phyloP scores from a whole-genome alignment of 2,888 invertebrate species.

The Rotaria macrura region DNA sequence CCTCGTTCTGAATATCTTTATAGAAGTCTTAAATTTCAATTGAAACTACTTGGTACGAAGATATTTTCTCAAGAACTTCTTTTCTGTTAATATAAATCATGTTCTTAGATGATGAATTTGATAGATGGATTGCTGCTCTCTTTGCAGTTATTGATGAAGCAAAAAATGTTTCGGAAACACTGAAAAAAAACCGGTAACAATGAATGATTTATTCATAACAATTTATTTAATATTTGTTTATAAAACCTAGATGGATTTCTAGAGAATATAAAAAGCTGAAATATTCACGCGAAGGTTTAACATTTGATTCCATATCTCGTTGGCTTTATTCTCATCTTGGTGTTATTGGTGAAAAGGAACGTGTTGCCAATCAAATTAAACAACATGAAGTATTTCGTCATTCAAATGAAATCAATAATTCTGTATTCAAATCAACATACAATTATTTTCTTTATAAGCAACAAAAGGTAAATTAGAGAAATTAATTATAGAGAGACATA shows the following conservation, averaged over 20 bases:
- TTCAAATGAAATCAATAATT: not conserved
- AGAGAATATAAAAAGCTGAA: not conserved
- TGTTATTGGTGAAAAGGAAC: not conserved
- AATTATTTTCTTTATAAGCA: not conserved
- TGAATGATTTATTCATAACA: not conserved
- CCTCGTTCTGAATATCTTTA: not conserved
- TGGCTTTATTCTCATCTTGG: constrained; percentile 13
- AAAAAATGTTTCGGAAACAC: not conserved
- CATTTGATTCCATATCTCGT: not conserved
- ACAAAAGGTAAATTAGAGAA: not conserved
- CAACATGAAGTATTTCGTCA: not conserved
- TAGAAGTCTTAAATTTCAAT: not conserved
- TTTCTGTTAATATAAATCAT: not conserved
- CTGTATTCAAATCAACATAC: not conserved
- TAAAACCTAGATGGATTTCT: not conserved
- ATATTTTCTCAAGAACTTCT: too few species aligned
- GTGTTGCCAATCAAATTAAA: not conserved
- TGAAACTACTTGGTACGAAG: not conserved
- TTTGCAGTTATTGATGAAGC: not conserved
- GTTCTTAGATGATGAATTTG: not conserved
- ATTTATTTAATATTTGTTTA: not conserved
- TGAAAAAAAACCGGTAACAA: not conserved
- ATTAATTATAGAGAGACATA: too few species aligned
- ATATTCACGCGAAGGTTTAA: not conserved
- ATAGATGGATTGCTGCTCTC: not conserved